Conservation (phyloP, 2,113 vertebrate genomes). For the Ammodytes marinus region DNA sequence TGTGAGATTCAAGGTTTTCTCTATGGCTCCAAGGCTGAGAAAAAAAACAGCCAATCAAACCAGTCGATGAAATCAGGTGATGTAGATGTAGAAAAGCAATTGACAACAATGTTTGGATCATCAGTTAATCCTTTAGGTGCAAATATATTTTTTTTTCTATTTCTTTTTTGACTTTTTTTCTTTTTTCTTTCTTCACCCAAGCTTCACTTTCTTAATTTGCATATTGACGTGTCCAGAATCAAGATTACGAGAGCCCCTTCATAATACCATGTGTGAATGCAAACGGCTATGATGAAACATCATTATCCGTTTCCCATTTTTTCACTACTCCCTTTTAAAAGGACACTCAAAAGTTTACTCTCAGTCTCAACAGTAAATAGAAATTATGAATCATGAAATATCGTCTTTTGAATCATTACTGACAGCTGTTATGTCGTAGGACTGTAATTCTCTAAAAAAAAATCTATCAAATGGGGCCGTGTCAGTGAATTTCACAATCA, state of each 20-base stretch:
- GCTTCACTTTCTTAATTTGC: neutral
- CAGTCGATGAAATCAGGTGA: too few species aligned
- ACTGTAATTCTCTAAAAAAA: neutral
- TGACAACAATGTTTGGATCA: neutral
- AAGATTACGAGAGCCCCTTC: neutral
- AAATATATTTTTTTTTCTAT: too few species aligned
- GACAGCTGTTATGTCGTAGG: neutral
- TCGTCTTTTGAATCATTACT: neutral
- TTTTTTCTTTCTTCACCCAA: too few species aligned
- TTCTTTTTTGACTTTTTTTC: too few species aligned
- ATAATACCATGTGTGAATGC: neutral
- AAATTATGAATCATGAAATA: neutral
- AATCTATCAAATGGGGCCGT: neutral
- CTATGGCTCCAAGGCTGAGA: neutral
- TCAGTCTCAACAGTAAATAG: neutral
- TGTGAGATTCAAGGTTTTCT: neutral
- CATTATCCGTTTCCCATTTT: neutral
- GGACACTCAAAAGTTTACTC: neutral
- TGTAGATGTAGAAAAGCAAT: neutral
- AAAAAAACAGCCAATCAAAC: neutral
- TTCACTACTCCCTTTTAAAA: neutral
- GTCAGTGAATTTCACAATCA: neutral
- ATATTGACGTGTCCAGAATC: neutral
- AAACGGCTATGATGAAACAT: neutral
- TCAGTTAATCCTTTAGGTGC: neutral